These are phyloP conservation scores for Perccottus glenii DNA, from an alignment of 2,113 vertebrate genomes.

Conservation along the genomic window DNA sequence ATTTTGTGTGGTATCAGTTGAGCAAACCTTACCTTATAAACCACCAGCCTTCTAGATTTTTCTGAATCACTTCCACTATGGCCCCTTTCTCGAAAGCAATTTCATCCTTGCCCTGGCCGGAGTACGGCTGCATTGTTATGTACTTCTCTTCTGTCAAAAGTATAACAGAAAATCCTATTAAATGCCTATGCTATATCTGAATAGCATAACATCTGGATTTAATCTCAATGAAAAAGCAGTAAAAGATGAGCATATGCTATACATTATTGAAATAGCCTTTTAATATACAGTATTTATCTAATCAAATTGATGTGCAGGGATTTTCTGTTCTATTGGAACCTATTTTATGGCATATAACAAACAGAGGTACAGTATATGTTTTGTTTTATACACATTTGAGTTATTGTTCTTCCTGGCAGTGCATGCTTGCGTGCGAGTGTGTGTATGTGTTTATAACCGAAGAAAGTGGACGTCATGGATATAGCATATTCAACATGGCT, in stretches of 20 bases:
- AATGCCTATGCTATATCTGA: background rate
- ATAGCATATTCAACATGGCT: background rate
- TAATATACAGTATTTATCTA: background rate
- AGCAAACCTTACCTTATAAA: conserved; percentile 88
- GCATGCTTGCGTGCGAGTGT: background rate
- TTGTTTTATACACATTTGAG: conserved; percentile 7
- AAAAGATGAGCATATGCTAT: conserved; percentile 8
- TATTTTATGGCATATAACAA: conserved; percentile 4
- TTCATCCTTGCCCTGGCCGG: conserved; percentile 93
- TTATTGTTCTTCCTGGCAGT: conserved; percentile 15
- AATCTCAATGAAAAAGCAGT: conserved; percentile 1
- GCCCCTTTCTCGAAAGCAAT: conserved; percentile 95
- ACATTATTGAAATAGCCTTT: background rate
- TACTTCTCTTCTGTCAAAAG: conserved; percentile 90
- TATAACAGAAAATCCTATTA: conserved; percentile 37
- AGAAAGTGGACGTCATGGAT: background rate
- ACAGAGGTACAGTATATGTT: background rate
- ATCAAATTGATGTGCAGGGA: background rate
- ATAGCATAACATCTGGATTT: conserved; percentile 1
- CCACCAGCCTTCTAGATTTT: conserved; percentile 99
- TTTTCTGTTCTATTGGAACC: background rate
- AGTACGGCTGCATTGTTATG: conserved; percentile 89
- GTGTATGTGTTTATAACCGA: conserved; percentile 25
- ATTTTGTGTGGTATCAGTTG: background rate
- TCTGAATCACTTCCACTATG: conserved; percentile 96